These are phyloP conservation scores for Drosophila jambulina DNA, from an alignment of 1,140 invertebrate genomes.

Conservation along the genomic window DNA sequence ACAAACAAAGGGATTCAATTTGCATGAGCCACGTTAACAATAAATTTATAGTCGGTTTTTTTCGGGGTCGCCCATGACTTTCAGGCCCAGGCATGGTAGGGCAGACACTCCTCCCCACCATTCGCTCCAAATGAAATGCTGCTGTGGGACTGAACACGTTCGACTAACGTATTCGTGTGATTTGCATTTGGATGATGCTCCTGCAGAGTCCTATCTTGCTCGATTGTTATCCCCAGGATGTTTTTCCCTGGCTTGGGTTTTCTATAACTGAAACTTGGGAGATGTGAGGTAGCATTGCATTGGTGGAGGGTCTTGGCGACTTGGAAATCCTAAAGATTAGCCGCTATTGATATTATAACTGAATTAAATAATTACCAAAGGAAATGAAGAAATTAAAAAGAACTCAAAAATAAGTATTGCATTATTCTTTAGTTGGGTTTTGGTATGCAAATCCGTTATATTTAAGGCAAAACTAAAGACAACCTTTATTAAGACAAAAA, in stretches of 20 bases:
- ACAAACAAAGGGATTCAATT: slow-evolving; percentile 64
- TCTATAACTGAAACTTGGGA: slow-evolving; percentile 10
- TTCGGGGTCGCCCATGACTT: slow-evolving; percentile 12
- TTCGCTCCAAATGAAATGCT: slow-evolving; percentile 26
- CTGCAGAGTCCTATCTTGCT: slow-evolving; percentile 36
- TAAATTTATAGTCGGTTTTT: slow-evolving; percentile 63
- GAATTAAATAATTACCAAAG: too few relatives aligned
- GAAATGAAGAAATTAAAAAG: too few relatives aligned
- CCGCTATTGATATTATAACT: too few relatives aligned
- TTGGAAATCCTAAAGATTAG: neutral
- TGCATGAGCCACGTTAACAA: slow-evolving; percentile 65
- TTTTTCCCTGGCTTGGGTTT: neutral
- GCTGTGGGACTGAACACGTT: slow-evolving; percentile 63
- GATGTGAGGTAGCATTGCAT: slow-evolving; percentile 1
- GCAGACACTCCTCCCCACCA: slow-evolving; percentile 15
- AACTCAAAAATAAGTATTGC: too few relatives aligned
- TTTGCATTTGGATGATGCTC: slow-evolving; percentile 60
- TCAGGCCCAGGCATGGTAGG: neutral
- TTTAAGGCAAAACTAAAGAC: neutral
- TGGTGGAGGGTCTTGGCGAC: neutral
- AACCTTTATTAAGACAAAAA: neutral
- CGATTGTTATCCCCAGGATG: slow-evolving; percentile 61
- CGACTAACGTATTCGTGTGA: slow-evolving; percentile 45
- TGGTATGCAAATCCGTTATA: neutral
- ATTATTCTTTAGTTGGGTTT: neutral